Evolutionary conservation across 1,140 invertebrate species (phyloP), one percentile per base, ranked within the genome.

Genomic region (Penaeus chinensis): DNA sequence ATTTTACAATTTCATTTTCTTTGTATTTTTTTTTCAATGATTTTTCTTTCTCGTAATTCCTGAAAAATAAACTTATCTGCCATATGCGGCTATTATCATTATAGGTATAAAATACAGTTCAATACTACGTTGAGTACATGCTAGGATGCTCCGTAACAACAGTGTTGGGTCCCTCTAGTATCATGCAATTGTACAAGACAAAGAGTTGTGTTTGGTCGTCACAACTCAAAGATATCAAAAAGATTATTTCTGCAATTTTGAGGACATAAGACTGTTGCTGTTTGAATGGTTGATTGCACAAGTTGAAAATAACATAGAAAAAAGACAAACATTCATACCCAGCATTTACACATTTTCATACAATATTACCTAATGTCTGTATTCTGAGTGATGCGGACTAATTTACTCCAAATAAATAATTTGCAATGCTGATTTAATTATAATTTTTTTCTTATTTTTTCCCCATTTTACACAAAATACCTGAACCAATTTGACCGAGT

Each of bases 1-100:
- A 83, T 83, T 83, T 71, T 83, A 83, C 81, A 83, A 71, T 47
- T 83, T 83, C 47, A 78, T 22, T 78, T 42, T 66, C 47, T 66
- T 82, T 47, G 77, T 60, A 54, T 22, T 60, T 78, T 78, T 78
- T 78, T 60, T 32, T 32, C 77, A 78, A 54, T n/a, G 54, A 78
- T 78, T 83, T 83, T 66, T 47, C 37, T 69, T 83, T 83, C 81
- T 83, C 81, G 60, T 83, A 83, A 83, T 83, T 83, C 66, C 81
- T 83, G 63, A 83, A 83, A 82, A 83, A 83, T 83, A 83, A 83
- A 83, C 81, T 71, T 71, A 71, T 83, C 18, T 83, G 66, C 66
- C 63, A 83, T 24, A 54, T n/a, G 18, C 37, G 81, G 81, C 81
- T 69, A 71, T 83, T 65, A 69, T 83, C 66, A 83, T 61, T 83